These are phyloP conservation scores for Eugnorisma glareosa DNA, from an alignment of 2,888 invertebrate species.

Conservation along the genomic window DNA sequence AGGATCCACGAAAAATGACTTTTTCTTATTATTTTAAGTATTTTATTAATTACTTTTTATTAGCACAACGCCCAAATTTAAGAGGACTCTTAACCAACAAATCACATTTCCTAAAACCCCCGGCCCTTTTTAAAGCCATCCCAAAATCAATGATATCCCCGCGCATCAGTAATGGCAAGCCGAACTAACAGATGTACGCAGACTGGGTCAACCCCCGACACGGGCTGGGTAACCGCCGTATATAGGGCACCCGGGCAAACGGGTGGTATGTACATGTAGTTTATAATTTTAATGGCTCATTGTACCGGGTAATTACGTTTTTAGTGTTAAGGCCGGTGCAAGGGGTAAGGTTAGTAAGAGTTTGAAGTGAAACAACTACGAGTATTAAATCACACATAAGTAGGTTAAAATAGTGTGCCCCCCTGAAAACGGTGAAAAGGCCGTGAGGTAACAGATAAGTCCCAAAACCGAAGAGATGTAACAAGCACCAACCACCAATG, in stretches of 20 bases:
- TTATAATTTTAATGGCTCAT: conserved; percentile 27
- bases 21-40: no score
- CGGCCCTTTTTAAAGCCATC: neutral
- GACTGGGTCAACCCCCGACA: conserved; percentile 45
- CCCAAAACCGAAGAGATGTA: no score
- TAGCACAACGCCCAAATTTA: no score
- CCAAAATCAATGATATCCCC: conserved; percentile 37
- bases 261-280: conserved; percentile 8
- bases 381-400: no score
- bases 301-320: conserved; percentile 12
- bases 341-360: no score
- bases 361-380: neutral
- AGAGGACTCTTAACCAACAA: no score
- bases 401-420: no score
- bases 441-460: no score
- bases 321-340: neutral
- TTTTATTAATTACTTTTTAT: no score
- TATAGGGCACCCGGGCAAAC: conserved; percentile 50
- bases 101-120: neutral
- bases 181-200: conserved; percentile 16
- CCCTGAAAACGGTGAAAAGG: no score
- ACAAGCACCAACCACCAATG: no score
- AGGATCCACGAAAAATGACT: no score
- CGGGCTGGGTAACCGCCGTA: conserved; percentile 6
- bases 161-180: conserved; percentile 14